phyloP scores from a whole-genome alignment of 2,888 invertebrate species.

The Drosophila ezoana region DNA sequence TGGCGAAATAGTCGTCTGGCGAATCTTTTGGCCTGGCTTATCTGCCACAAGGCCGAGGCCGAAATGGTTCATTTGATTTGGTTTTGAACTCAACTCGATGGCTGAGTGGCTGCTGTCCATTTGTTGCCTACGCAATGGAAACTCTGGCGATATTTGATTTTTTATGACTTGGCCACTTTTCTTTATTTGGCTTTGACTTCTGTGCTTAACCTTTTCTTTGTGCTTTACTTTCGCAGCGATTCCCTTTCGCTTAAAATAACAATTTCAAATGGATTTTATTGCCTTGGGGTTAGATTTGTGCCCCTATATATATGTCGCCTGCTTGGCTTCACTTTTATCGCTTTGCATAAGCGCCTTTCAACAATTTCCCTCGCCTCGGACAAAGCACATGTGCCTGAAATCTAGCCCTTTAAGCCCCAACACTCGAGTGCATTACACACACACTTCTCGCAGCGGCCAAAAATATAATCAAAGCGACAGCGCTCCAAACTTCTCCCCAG shows the following conservation, averaged over 20 bases:
- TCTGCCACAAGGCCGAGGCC: conserved; percentile 43
- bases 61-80: conserved; percentile 61
- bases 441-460: conserved; percentile 29
- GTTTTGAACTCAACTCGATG: conserved; percentile 37
- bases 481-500: conserved; percentile 51
- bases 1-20: conserved; percentile 30
- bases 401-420: conserved; percentile 30
- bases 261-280: conserved; percentile 82
- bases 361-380: conserved; percentile 43
- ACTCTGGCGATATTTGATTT: conserved; percentile 76
- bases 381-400: conserved; percentile 44
- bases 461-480: conserved; percentile 37
- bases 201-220: conserved; percentile 25
- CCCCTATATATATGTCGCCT: conserved; percentile 48
- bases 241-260: conserved; percentile 76
- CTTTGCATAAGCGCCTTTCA: conserved; percentile 79
- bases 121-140: conserved; percentile 52
- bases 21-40: conserved; percentile 34
- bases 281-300: conserved; percentile 73
- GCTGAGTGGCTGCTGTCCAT: conserved; percentile 46
- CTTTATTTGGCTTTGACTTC: conserved; percentile 35
- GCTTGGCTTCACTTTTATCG: conserved; percentile 54
- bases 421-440: conserved; percentile 64
- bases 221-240: conserved; percentile 39
- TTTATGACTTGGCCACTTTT: conserved; percentile 70